Conservation (phyloP, 2,113 vertebrate species). For the Aphyosemion australe region DNA sequence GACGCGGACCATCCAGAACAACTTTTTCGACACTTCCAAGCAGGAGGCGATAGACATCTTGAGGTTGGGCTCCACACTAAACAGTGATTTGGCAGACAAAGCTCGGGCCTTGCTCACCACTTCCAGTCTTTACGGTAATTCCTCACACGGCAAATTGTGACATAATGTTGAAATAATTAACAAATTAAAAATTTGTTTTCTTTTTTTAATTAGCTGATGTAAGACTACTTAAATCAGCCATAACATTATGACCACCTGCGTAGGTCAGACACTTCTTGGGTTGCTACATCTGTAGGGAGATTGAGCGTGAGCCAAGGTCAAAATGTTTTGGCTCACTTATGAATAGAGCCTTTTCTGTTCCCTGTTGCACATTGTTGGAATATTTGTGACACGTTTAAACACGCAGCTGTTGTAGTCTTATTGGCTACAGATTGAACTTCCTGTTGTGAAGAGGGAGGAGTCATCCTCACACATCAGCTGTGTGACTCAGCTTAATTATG, state of each 20-base stretch:
- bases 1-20: slow-evolving; percentile 98
- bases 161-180: background rate
- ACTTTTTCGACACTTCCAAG: slow-evolving; percentile 99
- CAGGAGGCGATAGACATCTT: slow-evolving; percentile 98
- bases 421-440: slow-evolving; percentile 16
- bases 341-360: background rate
- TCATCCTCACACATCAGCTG: no score
- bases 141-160: background rate
- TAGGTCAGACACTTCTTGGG: no score
- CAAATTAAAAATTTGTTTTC: no score
- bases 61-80: slow-evolving; percentile 95
- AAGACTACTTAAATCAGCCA: background rate
- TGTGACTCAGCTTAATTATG: slow-evolving; percentile 39
- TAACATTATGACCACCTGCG: background rate
- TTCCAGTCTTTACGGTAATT: slow-evolving; percentile 92
- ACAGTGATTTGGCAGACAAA: slow-evolving; percentile 98
- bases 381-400: background rate
- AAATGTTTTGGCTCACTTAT: background rate
- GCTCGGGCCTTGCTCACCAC: slow-evolving; percentile 97
- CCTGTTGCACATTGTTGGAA: background rate
- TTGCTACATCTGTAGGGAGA: background rate
- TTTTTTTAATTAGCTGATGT: background rate
- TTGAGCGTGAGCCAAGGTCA: background rate
- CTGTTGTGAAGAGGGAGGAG: background rate
- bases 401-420: background rate